These are phyloP conservation scores for Mythimna vitellina DNA, from an alignment of 2,888 invertebrate genomes.

Conservation along the genomic window DNA sequence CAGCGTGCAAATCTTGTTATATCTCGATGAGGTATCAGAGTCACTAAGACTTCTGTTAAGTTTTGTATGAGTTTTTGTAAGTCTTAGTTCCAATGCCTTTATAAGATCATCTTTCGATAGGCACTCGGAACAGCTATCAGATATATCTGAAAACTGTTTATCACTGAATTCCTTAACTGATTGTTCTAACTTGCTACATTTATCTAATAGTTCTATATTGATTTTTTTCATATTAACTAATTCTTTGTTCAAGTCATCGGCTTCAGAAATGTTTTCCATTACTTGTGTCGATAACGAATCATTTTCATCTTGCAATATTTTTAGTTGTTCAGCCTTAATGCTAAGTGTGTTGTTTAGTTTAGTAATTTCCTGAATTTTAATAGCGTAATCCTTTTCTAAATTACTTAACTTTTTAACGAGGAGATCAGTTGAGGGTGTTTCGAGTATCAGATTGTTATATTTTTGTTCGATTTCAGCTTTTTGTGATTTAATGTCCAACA, in stretches of 20 bases:
- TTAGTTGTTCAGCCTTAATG: constrained; percentile 72
- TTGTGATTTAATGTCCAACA: constrained; percentile 67
- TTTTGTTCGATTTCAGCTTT: constrained; percentile 76
- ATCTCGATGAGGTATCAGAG: constrained; percentile 80
- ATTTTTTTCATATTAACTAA: constrained; percentile 71
- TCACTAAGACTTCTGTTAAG: constrained; percentile 83
- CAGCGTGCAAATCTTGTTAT: constrained; percentile 83
- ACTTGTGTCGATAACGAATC: constrained; percentile 90
- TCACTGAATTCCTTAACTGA: constrained; percentile 46
- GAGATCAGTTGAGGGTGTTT: constrained; percentile 74
- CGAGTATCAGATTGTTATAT: constrained; percentile 76
- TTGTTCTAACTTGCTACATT: constrained; percentile 68
- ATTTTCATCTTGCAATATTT: constrained; percentile 87
- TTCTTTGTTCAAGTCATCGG: constrained; percentile 84
- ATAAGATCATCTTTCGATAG: constrained; percentile 71
- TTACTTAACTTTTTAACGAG: constrained; percentile 74
- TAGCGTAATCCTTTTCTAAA: constrained; percentile 75
- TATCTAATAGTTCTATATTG: constrained; percentile 70
- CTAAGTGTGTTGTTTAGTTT: constrained; percentile 70
- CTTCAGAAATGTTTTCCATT: constrained; percentile 90
- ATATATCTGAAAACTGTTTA: constrained; percentile 30
- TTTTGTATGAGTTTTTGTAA: constrained; percentile 68
- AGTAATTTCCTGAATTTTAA: constrained; percentile 71
- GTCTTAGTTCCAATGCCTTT: constrained; percentile 63
- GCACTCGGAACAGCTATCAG: constrained; percentile 69